Percentiles rank a stretch among this genome's conserved stretches.
These are phyloP conservation scores for Ctenochaetus hawaiiensis DNA, from an alignment of 2,797 vertebrate species.

Conservation along the genomic window DNA sequence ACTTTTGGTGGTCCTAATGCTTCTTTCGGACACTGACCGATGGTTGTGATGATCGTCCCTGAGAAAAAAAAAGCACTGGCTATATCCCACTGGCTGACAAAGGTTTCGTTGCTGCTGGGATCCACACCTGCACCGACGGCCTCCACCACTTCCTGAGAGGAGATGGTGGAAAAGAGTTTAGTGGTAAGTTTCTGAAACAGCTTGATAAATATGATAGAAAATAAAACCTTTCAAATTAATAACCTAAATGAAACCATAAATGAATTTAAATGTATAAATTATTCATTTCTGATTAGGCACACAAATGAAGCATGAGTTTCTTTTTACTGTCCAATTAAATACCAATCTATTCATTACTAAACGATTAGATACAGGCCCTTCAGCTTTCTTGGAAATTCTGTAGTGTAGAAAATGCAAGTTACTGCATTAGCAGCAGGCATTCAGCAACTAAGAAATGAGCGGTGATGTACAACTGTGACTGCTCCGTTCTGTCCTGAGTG, in stretches of 20 bases:
- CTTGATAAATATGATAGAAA: too few species aligned
- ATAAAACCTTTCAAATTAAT: neutral
- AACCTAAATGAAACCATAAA: neutral
- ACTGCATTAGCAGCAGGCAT: conserved; percentile 4
- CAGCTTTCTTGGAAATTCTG: neutral
- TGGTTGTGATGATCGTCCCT: conserved; percentile 95
- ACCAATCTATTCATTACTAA: neutral
- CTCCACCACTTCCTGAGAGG: conserved; percentile 85
- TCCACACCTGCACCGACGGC: conserved; percentile 87
- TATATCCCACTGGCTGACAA: conserved; percentile 89
- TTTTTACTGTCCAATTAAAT: neutral
- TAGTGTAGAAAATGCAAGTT: conserved; percentile 13
- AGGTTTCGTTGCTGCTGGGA: conserved; percentile 80
- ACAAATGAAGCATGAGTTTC: neutral
- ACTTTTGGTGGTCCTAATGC: too few species aligned
- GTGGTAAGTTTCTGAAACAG: neutral
- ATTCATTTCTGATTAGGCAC: conserved; percentile 3
- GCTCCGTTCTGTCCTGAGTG: conserved; percentile 32
- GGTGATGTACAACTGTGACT: neutral
- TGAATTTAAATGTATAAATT: neutral
- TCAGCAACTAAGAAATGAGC: conserved; percentile 16
- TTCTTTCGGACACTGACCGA: conserved; percentile 81
- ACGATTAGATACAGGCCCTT: neutral
- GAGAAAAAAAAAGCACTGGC: conserved; percentile 94
- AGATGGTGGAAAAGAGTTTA: conserved; percentile 15